Evolutionary conservation across 2,113 vertebrate species (phyloP), one percentile per base, ranked within the genome.

Genomic region (Poecilia latipinna): DNA sequence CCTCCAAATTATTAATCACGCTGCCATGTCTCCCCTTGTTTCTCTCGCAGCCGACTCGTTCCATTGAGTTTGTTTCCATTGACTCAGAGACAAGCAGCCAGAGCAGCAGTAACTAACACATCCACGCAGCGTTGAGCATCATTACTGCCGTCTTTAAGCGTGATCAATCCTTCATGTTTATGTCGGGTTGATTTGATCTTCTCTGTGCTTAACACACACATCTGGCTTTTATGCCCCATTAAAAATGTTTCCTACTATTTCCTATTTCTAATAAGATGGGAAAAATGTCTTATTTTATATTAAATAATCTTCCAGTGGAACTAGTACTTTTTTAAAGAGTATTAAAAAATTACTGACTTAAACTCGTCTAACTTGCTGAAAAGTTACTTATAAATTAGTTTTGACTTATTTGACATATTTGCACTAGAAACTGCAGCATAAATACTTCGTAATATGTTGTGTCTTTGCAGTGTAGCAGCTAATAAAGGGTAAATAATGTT

Each of bases 1-100:
- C 83, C 80, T 80, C 80, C 85, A 92, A 93, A 93, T 93, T 84
- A 93, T 93, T 93, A 80, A 93, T 92, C 60, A 80, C 26, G 19
- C 83, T 86, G 87, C 91, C 91, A 88, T 90, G 90, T 93, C 90
- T 79, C 69, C 66, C 90, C 84, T 90, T 91, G 90, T 92, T 92
- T 88, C 86, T 91, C 90, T 90, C 89, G 87, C 88, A 90, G 88
- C 69, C 69, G 74, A 74, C 90, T 91, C 90, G 90, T 88, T 90
- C 89, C 86, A 82, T 91, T 91, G 75, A 91, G 32, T 83, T 90
- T 90, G 88, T 90, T 91, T 92, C 86, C 88, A 93, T 91, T 82
- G 87, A 91, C 70, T 84, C 74, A 77, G 67, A 77, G 74, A 90
- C 90, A 90, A 74, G 80, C 74, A 79, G 42, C 24, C 67, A 72